A percentile compares a stretch with the other conserved stretches of the same genome.
These are phyloP conservation scores for Amorpha juglandis DNA, from an alignment of 2,888 invertebrate species.

Conservation along the genomic window DNA sequence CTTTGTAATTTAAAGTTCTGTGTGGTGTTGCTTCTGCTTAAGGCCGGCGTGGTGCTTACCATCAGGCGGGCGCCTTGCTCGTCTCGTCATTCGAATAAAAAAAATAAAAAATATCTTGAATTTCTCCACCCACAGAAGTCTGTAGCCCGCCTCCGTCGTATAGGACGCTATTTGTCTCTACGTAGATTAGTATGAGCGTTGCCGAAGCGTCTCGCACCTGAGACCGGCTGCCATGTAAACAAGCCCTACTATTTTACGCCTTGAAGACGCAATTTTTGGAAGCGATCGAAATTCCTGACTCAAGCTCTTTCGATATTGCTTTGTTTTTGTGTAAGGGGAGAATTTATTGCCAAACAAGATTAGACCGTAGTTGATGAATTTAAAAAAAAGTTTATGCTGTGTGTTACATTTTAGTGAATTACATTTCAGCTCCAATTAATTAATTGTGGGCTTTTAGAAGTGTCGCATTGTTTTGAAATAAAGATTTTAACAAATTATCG, in stretches of 20 bases:
- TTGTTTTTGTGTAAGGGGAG: not conserved
- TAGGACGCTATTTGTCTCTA: constrained; percentile 71
- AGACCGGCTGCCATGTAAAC: constrained; percentile 36
- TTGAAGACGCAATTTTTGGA: constrained; percentile 20
- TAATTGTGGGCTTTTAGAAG: too few relatives aligned
- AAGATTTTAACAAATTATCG: too few relatives aligned
- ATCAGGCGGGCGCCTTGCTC: too few relatives aligned
- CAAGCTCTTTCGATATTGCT: constrained; percentile 9
- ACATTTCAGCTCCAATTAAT: too few relatives aligned
- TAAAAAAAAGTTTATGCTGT: not conserved
- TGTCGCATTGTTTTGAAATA: too few relatives aligned
- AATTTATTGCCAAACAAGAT: not conserved
- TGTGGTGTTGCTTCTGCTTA: too few relatives aligned
- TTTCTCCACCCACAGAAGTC: constrained; percentile 22
- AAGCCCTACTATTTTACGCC: constrained; percentile 26
- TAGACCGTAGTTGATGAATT: not conserved
- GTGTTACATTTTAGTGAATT: too few relatives aligned
- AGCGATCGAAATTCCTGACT: constrained; percentile 12
- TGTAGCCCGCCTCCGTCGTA: constrained; percentile 43
- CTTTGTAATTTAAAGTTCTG: too few relatives aligned
- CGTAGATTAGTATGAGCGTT: constrained; percentile 74
- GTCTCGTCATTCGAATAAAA: too few relatives aligned
- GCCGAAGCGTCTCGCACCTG: constrained; percentile 60
- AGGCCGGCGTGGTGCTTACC: too few relatives aligned
- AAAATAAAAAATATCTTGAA: not conserved